Evolutionary conservation across 2,797 vertebrate genomes (phyloP).

Genomic region (Diplodus sargus): DNA sequence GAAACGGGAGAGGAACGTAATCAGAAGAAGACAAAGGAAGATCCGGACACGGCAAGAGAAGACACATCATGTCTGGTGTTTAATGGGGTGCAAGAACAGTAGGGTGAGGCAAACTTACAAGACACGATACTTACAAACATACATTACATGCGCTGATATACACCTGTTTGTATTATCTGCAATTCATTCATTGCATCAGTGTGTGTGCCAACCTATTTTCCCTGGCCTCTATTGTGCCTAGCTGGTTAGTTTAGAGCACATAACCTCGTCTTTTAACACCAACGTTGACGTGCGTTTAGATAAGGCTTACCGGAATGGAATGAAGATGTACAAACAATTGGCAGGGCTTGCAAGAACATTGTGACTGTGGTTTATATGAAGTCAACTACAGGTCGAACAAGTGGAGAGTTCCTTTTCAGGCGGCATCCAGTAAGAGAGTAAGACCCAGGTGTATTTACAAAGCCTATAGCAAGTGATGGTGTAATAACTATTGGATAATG

Average conservation of each 20-base stretch:
- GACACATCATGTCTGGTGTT: constrained; percentile 16
- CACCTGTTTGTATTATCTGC: constrained; percentile 35
- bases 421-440: background rate
- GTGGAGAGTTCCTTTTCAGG: background rate
- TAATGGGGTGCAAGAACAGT: constrained; percentile 35
- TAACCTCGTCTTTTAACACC: background rate
- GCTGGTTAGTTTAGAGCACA: background rate
- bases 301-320: constrained; percentile 22
- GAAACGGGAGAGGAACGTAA: background rate
- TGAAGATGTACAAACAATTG: constrained; percentile 42
- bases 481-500: constrained; percentile 20
- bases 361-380: constrained; percentile 34
- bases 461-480: constrained; percentile 43
- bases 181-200: constrained; percentile 28
- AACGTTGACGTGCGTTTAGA: background rate
- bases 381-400: background rate
- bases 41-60: constrained; percentile 9
- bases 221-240: background rate
- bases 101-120: constrained; percentile 44
- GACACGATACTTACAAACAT: constrained; percentile 50
- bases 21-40: background rate
- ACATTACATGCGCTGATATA: constrained; percentile 56
- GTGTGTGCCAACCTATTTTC: background rate
- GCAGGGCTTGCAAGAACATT: constrained; percentile 15
- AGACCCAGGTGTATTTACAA: background rate